These are phyloP conservation scores for Bubalus kerabau DNA, from an alignment of 2,113 vertebrate species.

Conservation along the genomic window DNA sequence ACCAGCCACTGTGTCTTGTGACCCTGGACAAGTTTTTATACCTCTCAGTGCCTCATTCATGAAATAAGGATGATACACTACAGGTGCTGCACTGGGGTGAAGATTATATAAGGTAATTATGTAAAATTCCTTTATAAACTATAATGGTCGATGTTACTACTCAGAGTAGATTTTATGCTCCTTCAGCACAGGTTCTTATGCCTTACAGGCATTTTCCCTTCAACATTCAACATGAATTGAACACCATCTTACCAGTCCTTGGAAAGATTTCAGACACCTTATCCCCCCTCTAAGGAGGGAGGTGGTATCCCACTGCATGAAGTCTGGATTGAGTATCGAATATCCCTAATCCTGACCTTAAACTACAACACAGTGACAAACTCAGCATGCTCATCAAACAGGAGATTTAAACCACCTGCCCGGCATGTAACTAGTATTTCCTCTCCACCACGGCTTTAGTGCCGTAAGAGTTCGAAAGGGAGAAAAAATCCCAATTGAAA, in stretches of 20 bases:
- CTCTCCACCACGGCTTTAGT: not conserved
- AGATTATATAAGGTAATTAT: not conserved
- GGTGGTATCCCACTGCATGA: not conserved
- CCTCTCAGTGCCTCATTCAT: not conserved
- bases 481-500: constrained; percentile 21
- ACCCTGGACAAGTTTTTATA: not conserved
- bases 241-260: not conserved
- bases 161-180: not conserved
- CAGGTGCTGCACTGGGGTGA: not conserved
- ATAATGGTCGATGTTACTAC: not conserved
- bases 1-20: not conserved
- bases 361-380: not conserved
- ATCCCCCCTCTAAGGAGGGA: not conserved
- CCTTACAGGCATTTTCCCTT: not conserved
- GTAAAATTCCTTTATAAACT: not conserved
- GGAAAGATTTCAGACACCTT: not conserved
- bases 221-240: not conserved
- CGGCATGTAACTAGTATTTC: not conserved
- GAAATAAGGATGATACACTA: not conserved
- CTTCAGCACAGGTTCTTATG: not conserved
- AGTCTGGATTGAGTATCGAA: not conserved
- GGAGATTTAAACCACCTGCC: not conserved
- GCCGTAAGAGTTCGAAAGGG: not conserved
- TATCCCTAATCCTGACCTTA: not conserved
- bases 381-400: not conserved